A percentile compares a stretch with the other conserved stretches of the same genome.
Evolutionary conservation across 2,888 invertebrate genomes (phyloP).

Genomic region (Sesamia inferens): DNA sequence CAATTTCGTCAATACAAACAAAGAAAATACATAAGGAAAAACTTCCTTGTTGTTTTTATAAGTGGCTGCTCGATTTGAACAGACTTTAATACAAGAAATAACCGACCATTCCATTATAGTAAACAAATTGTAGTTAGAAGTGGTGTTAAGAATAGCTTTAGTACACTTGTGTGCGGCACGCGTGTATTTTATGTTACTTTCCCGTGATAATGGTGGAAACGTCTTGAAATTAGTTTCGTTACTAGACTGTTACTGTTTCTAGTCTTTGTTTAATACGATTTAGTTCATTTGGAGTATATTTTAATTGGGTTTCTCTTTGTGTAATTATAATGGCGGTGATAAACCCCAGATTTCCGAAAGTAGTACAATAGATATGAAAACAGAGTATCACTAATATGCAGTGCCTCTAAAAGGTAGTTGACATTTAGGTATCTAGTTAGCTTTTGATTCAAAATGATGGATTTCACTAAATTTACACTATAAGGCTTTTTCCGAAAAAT

Average conservation of each 20-base stretch:
- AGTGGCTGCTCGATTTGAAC: constrained; percentile 2
- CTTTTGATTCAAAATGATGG: too few species aligned
- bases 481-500: too few species aligned
- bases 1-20: constrained; percentile 24
- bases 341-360: constrained; percentile 13
- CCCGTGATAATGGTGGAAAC: constrained; percentile 48
- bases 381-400: neutral
- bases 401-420: too few species aligned
- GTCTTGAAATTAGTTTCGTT: constrained; percentile 57
- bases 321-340: constrained; percentile 25
- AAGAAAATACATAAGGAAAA: constrained; percentile 28
- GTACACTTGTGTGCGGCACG: constrained; percentile 52
- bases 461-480: too few species aligned
- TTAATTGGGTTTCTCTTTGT: constrained; percentile 29
- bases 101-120: constrained; percentile 20
- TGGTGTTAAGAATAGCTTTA: constrained; percentile 42
- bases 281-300: constrained; percentile 34
- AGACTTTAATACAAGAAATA: constrained; percentile 11
- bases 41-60: constrained; percentile 28
- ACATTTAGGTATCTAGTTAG: too few species aligned
- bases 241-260: constrained; percentile 34
- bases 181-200: constrained; percentile 57
- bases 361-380: neutral
- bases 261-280: constrained; percentile 39
- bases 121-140: constrained; percentile 42